phyloP scores from a whole-genome alignment of 2,113 vertebrate genomes.

The Cercocebus atys region DNA sequence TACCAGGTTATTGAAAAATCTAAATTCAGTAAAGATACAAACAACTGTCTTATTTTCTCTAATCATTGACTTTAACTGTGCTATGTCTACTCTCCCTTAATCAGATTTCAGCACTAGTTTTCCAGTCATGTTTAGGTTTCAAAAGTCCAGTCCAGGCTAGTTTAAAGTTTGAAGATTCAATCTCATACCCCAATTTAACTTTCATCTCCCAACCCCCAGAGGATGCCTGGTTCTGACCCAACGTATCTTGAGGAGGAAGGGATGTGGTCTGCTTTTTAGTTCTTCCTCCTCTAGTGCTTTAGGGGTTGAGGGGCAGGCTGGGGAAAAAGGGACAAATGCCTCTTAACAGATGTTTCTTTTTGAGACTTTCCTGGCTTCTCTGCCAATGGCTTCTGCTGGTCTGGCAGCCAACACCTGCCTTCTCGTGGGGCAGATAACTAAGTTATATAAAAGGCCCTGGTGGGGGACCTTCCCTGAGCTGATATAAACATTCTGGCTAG shows the following conservation, averaged over 20 bases:
- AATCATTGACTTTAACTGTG: neutral
- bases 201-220: neutral
- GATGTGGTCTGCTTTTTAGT: neutral
- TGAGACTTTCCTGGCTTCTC: neutral
- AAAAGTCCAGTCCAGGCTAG: neutral
- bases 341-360: neutral
- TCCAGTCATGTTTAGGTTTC: neutral
- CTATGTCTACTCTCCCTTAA: neutral
- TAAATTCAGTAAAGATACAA: neutral
- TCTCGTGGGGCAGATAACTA: constrained; percentile 42
- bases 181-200: neutral
- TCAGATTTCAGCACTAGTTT: neutral
- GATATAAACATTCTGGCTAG: constrained; percentile 21
- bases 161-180: neutral
- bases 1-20: neutral
- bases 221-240: neutral
- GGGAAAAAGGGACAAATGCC: neutral
- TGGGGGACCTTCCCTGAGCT: neutral
- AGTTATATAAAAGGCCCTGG: neutral
- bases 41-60: neutral
- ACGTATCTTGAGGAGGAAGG: neutral
- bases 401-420: constrained; percentile 34
- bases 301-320: neutral
- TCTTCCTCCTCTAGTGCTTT: no score
- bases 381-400: constrained; percentile 18